Percentiles rank a stretch among this genome's conserved stretches.
Conservation (phyloP, 2,113 vertebrate genomes). For the Grammomys surdaster region DNA sequence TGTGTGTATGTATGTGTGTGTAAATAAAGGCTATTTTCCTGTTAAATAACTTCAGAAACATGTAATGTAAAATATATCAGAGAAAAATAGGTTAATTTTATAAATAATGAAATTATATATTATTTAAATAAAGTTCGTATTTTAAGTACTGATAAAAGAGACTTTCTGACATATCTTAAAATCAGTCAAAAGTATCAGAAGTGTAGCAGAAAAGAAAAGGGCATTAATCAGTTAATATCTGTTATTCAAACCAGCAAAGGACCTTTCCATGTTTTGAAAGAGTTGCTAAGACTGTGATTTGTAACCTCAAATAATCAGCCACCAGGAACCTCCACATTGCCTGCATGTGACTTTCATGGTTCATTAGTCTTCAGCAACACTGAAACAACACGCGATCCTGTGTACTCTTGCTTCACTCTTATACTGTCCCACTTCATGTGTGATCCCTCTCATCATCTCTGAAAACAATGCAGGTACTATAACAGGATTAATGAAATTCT, state of each 20-base stretch:
- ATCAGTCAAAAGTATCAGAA: not conserved
- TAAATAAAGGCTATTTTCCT: not conserved
- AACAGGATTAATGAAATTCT: not conserved
- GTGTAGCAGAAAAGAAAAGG: not conserved
- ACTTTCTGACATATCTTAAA: not conserved
- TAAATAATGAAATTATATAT: not conserved
- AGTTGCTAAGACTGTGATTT: not conserved
- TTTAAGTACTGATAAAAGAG: not conserved
- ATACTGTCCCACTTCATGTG: rapidly evolving
- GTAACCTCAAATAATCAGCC: too few relatives aligned
- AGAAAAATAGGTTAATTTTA: not conserved
- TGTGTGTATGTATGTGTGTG: not conserved
- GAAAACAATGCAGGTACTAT: rapidly evolving
- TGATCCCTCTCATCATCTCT: not conserved
- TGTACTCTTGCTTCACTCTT: rapidly evolving
- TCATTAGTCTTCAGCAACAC: too few relatives aligned
- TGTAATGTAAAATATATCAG: not conserved
- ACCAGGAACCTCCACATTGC: not conserved
- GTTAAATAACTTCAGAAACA: not conserved
- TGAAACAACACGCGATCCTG: rapidly evolving
- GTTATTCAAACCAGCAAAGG: not conserved
- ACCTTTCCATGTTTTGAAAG: not conserved
- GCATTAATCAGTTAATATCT: not conserved
- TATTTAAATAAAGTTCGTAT: not conserved
- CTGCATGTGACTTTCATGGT: not conserved